phyloP scores from a whole-genome alignment of 2,797 vertebrate species.

The Nannoperca australis region DNA sequence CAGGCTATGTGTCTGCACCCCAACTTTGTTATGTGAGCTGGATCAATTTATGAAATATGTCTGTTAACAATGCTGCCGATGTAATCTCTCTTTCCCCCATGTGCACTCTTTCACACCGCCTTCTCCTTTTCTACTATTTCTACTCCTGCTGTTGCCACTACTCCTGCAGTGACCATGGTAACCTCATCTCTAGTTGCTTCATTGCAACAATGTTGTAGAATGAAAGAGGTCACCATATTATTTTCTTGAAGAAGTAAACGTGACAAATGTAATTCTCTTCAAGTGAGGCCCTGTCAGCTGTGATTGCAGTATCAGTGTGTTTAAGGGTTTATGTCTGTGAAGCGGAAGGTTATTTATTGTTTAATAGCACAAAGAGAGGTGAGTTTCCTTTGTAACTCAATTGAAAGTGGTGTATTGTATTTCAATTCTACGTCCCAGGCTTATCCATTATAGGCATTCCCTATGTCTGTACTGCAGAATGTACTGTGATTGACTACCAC shows the following conservation, averaged over 20 bases:
- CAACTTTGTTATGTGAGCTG: conserved; percentile 84
- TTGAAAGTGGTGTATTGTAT: conserved; percentile 67
- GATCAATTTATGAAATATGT: conserved; percentile 89
- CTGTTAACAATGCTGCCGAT: conserved; percentile 85
- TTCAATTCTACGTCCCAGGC: conserved; percentile 52
- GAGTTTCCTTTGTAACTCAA: conserved; percentile 64
- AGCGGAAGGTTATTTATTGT: conserved; percentile 63
- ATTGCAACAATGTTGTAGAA: conserved; percentile 42
- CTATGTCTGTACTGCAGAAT: conserved; percentile 39
- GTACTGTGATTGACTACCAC: conserved; percentile 68
- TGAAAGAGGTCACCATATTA: conserved; percentile 65
- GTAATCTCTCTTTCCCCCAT: conserved; percentile 58
- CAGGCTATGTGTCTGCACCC: conserved; percentile 82
- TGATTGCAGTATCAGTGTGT: conserved; percentile 51
- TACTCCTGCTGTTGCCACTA: conserved; percentile 43
- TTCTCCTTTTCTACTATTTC: conserved; percentile 52
- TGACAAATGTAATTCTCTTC: conserved; percentile 59
- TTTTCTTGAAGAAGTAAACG: conserved; percentile 64
- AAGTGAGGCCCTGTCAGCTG: conserved; percentile 40
- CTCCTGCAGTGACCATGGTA: conserved; percentile 76
- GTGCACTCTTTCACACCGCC: conserved; percentile 54
- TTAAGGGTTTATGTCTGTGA: conserved; percentile 44
- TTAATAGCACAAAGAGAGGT: conserved; percentile 52
- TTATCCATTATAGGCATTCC: conserved; percentile 64
- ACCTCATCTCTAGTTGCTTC: conserved; percentile 62